Evolutionary conservation across 2,113 vertebrate genomes (phyloP), one percentile per base, ranked within the genome.

Genomic region (Cygnus buccinator): DNA sequence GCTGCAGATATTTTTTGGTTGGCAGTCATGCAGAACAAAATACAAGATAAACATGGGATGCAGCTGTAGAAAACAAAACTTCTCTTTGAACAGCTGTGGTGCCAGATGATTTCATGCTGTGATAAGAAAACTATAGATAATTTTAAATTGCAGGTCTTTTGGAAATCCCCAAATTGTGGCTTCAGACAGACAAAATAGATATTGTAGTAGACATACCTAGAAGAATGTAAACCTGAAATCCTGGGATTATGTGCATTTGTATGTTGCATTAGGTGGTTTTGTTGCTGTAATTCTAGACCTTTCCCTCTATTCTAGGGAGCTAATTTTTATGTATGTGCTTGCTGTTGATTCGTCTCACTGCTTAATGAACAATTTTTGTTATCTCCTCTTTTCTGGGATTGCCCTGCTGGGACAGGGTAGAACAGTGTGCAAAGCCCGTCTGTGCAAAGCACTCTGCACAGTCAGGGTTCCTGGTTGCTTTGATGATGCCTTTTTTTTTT

Each of bases 1-100:
- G 10, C 46, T 94, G 85, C 61, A 92, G 63, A 25, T 74, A 63
- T 39, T 65, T 87, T 93, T 90, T 77, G 65, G 20, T 25, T 78
- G 16, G 18, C 78, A 46, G 75, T 88, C 18, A 35, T n/a, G 75
- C n/a, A 81, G 68, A 86, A 65, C 4, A 80, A 87, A 96, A 83
- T n/a, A 61, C 10, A 85, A 65, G 89, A 70, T 92, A 86, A 95
- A 90, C 43, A 71, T 5, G 33, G 10, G 18, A 63, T 39, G 5
- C 76, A 92, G 72, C 41, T 92, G 61, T 48, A 90, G 68, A 90
- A 94, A 93, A 39, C 46, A 74, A 35, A 52, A 10, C 20, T 71
- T 63, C n/a, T 77, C 63, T 90, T 92, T 93, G 88, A 93, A 68
- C 35, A 93, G 25, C 73, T 90, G 85, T 92, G 58, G 65, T 71